phyloP scores from a whole-genome alignment of 2,888 invertebrate genomes.

The Linnaemya tessellans region DNA sequence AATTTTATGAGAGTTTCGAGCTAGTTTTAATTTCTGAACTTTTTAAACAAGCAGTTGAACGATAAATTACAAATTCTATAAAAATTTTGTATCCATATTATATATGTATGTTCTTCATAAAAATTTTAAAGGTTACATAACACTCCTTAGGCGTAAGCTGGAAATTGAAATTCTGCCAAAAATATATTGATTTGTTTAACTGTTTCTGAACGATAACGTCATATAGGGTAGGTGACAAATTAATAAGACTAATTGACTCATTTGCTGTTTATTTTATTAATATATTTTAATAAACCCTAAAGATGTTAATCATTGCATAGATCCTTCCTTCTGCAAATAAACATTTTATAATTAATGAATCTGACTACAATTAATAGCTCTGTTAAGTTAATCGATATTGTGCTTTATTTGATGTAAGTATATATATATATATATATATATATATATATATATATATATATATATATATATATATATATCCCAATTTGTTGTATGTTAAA shows the following conservation, averaged over 20 bases:
- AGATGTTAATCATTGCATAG: slow-evolving; percentile 2
- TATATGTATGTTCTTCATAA: neutral
- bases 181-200: slow-evolving; percentile 39
- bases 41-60: slow-evolving; percentile 65
- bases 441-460: neutral
- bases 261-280: neutral
- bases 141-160: neutral
- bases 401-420: too few species aligned
- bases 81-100: neutral
- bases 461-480: neutral
- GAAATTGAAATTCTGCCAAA: slow-evolving; percentile 63
- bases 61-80: slow-evolving; percentile 28
- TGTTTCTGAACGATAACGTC: slow-evolving; percentile 21
- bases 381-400: neutral
- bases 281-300: neutral
- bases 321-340: slow-evolving; percentile 24
- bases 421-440: neutral
- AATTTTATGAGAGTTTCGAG: slow-evolving; percentile 48
- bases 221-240: slow-evolving; percentile 19
- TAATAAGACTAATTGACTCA: slow-evolving; percentile 22
- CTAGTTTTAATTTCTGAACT: slow-evolving; percentile 47
- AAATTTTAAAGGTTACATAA: slow-evolving; percentile 4
- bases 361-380: neutral
- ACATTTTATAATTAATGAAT: neutral
- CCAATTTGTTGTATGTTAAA: neutral